Evolutionary conservation across 1,140 invertebrate genomes (phyloP), one percentile per base, ranked within the genome.

Genomic region (Drosophila mayri): DNA sequence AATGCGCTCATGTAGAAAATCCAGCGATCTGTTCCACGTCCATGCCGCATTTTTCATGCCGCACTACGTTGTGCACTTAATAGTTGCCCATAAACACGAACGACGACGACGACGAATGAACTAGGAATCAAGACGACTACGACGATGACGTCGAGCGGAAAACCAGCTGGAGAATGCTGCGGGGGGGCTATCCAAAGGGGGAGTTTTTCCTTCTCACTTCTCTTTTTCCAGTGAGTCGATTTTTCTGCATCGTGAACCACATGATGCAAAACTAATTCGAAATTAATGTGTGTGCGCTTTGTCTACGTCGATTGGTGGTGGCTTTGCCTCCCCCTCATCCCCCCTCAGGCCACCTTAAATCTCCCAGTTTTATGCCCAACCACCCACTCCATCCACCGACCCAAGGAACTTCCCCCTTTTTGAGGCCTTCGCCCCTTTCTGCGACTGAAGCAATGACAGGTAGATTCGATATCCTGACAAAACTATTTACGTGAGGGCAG

Each of bases 251-350:
- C 86, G 86, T 90, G 86, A 90, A 90, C 79, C 86, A 90, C 81
- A 90, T 90, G 86, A 90, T 90, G 86, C 86, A 90, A 90, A 90
- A 90, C 86, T 90, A 90, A 90, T 90, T 90, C 79, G 86, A 90
- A 90, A 90, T 90, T 90, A 90, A 90, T 90, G 86, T 86, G 86
- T 90, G 86, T 90, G 81, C 78, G 85, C 84, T 90, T 84, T 90
- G 85, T 87, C 84, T 87, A 70, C 78, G 79, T 67, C 82, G 82
- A 70, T 67, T 73, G 62, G 63, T 76, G 72, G 35, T 35, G 35
- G 35, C 28, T 30, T 30, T 16, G 14, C 1, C 14, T 3, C 28
- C 28, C 8, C 28, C 6, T 35, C 32, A 11, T 1, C 10, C 30
- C 8, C 32, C 11, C 32, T 9, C 7, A 32, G 9, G 0, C 28